Evolutionary conservation across 2,113 vertebrate genomes (phyloP), one percentile per base, ranked within the genome.

Genomic region (Tympanuchus pallidicinctus): DNA sequence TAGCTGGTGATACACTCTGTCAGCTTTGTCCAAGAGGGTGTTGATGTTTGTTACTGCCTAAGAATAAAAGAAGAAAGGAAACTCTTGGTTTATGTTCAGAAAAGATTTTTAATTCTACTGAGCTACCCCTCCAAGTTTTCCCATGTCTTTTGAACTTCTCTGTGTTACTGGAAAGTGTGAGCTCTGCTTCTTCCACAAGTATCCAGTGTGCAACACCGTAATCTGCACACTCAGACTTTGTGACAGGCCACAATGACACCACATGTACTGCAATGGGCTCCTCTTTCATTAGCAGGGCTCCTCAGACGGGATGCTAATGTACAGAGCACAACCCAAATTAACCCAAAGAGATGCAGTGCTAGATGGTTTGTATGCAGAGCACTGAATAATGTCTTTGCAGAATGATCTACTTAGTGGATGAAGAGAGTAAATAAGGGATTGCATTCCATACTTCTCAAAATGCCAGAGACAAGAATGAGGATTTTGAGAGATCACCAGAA

Each of bases 41-140:
- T 99, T 99, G 90, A 99, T 99, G 95, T 99, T 99, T 59, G 99
- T 99, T 72, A 99, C 99, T 6, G 99, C 99, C 99, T 99, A 54
- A 5, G 16, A 60, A 27, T 78, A 27, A 76, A 90, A 91, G 67
- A n/a, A 56, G 42, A 81, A 73, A 34, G 27, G 27, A 64, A 88
- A 48, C 4, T 6, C 5, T 22, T 8, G 72, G 13, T 80, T 61
- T 20, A 24, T 2, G 11, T 32, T 64, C 25, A 36, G 28, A 45
- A 1, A 2, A 4, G 8, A 25, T 8, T 82, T 86, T 34, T 47
- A 76, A 34, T 50, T 24, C 38, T 10, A 24, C 65, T 75, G 22
- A 66, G 34, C 17, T 32, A 38, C 20, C 65, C 16, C 22, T 63
- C 12, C 36, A 73, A 52, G 16, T 14, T 14, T 32, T 20, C 30